Conservation (phyloP, 2,888 invertebrate species). For the Drosophila histrio region DNA sequence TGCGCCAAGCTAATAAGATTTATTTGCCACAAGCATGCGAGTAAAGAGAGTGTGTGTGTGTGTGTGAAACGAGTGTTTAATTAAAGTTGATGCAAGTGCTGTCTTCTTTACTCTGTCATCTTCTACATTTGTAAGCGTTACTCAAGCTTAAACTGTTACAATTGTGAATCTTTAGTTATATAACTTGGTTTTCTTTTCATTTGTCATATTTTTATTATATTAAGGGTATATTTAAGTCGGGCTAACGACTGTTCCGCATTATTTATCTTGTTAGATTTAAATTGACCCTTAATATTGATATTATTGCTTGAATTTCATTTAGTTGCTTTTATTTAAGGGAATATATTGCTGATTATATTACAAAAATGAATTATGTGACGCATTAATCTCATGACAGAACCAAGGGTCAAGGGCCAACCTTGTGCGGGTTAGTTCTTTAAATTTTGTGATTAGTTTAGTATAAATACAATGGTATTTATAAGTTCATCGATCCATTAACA, state of each 20-base stretch:
- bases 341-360: too few species aligned
- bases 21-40: constrained; percentile 2
- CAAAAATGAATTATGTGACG: too few species aligned
- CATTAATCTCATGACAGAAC: neutral
- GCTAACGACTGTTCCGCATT: too few species aligned
- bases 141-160: neutral
- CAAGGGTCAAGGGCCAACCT: neutral
- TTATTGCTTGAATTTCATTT: too few species aligned
- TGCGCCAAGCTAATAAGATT: constrained; percentile 29
- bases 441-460: neutral
- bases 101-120: neutral
- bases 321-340: too few species aligned
- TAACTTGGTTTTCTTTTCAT: neutral
- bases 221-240: too few species aligned
- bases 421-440: neutral
- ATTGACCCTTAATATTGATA: too few species aligned
- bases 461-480: neutral
- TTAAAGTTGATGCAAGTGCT: constrained; percentile 21
- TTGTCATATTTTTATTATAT: too few species aligned
- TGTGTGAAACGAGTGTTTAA: constrained; percentile 18
- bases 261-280: too few species aligned
- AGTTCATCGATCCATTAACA: neutral
- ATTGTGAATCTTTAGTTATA: neutral
- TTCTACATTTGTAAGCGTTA: neutral
- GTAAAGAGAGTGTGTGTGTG: neutral